phyloP scores from a whole-genome alignment of 2,888 invertebrate genomes.

The Heliconius ethilla region DNA sequence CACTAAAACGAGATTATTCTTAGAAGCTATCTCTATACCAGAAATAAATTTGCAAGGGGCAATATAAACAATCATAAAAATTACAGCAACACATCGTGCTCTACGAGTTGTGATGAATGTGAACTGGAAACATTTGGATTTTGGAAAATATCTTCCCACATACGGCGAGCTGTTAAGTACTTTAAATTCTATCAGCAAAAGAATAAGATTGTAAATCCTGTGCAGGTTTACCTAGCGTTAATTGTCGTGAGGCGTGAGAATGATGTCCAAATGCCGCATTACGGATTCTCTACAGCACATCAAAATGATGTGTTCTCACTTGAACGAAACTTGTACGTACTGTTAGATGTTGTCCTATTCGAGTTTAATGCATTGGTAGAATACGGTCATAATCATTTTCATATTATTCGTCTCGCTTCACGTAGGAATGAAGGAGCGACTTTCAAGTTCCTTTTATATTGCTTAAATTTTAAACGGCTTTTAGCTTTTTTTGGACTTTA shows the following conservation, averaged over 20 bases:
- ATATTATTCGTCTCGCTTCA: constrained; percentile 28
- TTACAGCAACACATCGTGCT: constrained; percentile 36
- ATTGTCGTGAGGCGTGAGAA: constrained; percentile 60
- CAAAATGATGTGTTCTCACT: constrained; percentile 54
- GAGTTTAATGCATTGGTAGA: constrained; percentile 45
- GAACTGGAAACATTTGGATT: constrained; percentile 43
- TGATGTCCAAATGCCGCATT: constrained; percentile 59
- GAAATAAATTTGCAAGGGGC: constrained; percentile 23
- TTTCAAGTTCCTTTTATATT: constrained; percentile 21
- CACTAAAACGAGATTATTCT: constrained; percentile 12
- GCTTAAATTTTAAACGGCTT: constrained; percentile 4
- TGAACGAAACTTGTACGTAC: constrained; percentile 47
- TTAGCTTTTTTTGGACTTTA: not conserved
- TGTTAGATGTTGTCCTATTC: constrained; percentile 47
- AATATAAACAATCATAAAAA: constrained; percentile 40
- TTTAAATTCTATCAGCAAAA: constrained; percentile 5
- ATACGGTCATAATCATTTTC: constrained; percentile 32
- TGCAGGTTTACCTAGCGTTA: constrained; percentile 28
- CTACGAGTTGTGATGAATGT: constrained; percentile 38
- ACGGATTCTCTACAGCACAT: constrained; percentile 68
- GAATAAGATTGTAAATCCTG: constrained; percentile 28
- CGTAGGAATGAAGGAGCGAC: constrained; percentile 19
- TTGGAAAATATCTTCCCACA: constrained; percentile 44
- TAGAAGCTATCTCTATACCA: constrained; percentile 17
- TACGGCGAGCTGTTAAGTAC: not conserved